phyloP scores from a whole-genome alignment of 2,888 invertebrate genomes.

The Epistrophella euchroma region DNA sequence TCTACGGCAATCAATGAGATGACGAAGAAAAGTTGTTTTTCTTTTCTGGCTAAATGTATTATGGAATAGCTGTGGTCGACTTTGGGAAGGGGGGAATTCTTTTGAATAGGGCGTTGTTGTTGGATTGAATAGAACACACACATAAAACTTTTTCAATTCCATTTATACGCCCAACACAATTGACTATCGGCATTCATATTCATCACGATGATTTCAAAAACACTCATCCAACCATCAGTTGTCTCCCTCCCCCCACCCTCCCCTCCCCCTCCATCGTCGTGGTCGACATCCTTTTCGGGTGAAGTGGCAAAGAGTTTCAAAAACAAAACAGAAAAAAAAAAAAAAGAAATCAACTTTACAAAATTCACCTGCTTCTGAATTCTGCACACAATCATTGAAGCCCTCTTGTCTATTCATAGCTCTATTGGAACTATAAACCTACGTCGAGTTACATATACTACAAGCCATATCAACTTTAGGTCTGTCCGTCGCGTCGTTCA shows the following conservation, averaged over 20 bases:
- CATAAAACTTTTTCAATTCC: slow-evolving; percentile 17
- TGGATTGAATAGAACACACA: not conserved
- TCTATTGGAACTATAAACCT: not conserved
- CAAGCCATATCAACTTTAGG: slow-evolving; percentile 13
- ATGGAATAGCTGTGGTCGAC: not conserved
- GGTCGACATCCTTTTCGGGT: slow-evolving; percentile 57
- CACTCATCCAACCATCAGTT: slow-evolving; percentile 25
- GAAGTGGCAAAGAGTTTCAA: slow-evolving; percentile 46
- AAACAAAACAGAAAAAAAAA: slow-evolving; percentile 10
- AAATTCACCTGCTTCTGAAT: slow-evolving; percentile 64
- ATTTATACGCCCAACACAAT: slow-evolving; percentile 38
- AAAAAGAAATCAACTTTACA: too few species aligned
- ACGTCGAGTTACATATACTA: slow-evolving; percentile 5
- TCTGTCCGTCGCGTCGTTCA: slow-evolving; percentile 30
- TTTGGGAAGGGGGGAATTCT: not conserved
- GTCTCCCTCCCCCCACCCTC: too few species aligned
- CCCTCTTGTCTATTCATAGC: slow-evolving; percentile 68
- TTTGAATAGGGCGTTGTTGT: not conserved
- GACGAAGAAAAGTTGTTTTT: slow-evolving; percentile 56
- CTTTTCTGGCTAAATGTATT: slow-evolving; percentile 28
- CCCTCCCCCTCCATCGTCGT: slow-evolving; percentile 11
- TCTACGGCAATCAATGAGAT: slow-evolving; percentile 43
- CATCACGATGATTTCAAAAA: slow-evolving; percentile 63
- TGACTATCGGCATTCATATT: slow-evolving; percentile 46
- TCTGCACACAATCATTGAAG: slow-evolving; percentile 59